A percentile compares a stretch with the other conserved stretches of the same genome.
Conservation (phyloP, 2,888 invertebrate species). For the Anorthoa munda region DNA sequence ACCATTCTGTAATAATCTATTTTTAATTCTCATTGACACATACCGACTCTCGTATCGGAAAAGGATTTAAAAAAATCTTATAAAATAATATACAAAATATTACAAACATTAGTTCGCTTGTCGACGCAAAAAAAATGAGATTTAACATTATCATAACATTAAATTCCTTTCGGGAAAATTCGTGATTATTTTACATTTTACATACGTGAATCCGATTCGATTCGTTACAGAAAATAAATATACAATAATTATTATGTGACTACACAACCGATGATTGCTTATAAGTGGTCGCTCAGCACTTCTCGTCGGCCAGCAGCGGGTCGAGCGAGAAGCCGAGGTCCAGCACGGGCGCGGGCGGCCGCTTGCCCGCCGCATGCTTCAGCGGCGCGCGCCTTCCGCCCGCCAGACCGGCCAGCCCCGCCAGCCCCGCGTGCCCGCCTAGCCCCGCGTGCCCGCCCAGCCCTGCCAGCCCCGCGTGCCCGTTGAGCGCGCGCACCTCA, state of each 20-base stretch:
- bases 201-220: slow-evolving; percentile 81
- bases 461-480: slow-evolving; percentile 71
- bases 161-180: slow-evolving; percentile 82
- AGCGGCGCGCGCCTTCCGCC: slow-evolving; percentile 67
- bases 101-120: slow-evolving; percentile 88
- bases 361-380: slow-evolving; percentile 74
- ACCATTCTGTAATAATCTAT: slow-evolving; percentile 86
- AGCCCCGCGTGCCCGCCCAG: slow-evolving; percentile 26
- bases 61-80: slow-evolving; percentile 87
- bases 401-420: slow-evolving; percentile 14
- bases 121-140: slow-evolving; percentile 83
- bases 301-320: slow-evolving; percentile 88
- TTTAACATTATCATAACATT: slow-evolving; percentile 85
- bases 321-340: slow-evolving; percentile 87
- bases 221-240: slow-evolving; percentile 89
- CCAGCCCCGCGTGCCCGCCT: not conserved
- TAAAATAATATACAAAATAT: slow-evolving; percentile 91
- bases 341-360: slow-evolving; percentile 76
- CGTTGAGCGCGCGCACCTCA: slow-evolving; percentile 79
- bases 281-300: slow-evolving; percentile 84
- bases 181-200: slow-evolving; percentile 84
- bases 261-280: slow-evolving; percentile 87
- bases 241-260: slow-evolving; percentile 85
- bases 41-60: slow-evolving; percentile 77
- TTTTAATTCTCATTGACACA: slow-evolving; percentile 81